Conservation (phyloP, 2,888 invertebrate species). For the Corbicula japonica region DNA sequence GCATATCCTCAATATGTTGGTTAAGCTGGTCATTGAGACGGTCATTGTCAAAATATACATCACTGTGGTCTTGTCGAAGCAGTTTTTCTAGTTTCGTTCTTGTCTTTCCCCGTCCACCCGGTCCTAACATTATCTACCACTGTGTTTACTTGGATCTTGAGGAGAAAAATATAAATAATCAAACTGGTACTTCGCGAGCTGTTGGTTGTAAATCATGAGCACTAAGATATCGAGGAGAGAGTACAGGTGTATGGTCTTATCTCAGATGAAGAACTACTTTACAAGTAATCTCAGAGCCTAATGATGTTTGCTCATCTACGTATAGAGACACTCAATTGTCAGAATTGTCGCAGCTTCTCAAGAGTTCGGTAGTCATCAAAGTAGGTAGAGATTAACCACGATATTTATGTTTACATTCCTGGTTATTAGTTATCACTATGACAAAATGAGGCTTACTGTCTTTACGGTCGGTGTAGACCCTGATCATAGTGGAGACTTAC, state of each 20-base stretch:
- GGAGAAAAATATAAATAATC: too few species aligned
- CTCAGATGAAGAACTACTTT: background rate
- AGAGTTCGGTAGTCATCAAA: too few species aligned
- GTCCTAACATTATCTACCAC: slow-evolving; percentile 28
- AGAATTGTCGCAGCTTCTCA: too few species aligned
- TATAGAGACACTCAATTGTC: too few species aligned
- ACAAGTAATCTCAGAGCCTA: slow-evolving; percentile 14
- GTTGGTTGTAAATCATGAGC: background rate
- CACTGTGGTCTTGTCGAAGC: slow-evolving; percentile 72
- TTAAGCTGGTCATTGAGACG: slow-evolving; percentile 68
- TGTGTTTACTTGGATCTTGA: background rate
- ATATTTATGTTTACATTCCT: too few species aligned
- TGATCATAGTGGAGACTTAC: too few species aligned
- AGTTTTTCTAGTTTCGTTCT: slow-evolving; percentile 68
- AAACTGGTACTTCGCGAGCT: too few species aligned
- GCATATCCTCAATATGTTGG: slow-evolving; percentile 58
- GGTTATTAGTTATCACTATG: too few species aligned
- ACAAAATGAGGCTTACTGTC: too few species aligned
- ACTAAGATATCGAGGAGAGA: background rate
- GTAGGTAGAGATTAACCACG: too few species aligned
- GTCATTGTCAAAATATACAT: slow-evolving; percentile 76
- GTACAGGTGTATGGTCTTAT: slow-evolving; percentile 7
- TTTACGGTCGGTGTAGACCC: too few species aligned
- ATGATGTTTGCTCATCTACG: slow-evolving; percentile 21
- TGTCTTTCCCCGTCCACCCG: slow-evolving; percentile 52